Base-by-base conservation (phyloP, 2,797 vertebrate genomes). In the Spea hammondii region DNA sequence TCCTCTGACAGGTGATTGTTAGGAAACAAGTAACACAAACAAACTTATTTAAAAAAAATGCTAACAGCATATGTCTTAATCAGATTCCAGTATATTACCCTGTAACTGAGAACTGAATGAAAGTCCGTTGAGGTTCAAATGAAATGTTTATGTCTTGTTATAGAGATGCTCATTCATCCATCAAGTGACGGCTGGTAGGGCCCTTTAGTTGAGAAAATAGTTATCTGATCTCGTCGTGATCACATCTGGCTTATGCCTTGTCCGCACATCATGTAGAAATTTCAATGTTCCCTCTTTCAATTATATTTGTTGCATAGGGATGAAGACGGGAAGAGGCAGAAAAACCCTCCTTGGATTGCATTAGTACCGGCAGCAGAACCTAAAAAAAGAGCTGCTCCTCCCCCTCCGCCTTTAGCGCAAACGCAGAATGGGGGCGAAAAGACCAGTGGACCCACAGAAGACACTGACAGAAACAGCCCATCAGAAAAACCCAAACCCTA, bases 321-420 rank as follows among this genome's bases (percentile, higher is more conserved):
- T 0, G 86, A 85, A 76, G 54, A 83, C 32, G 81, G 83, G 55
- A 72, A n/a, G 0, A 88, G 83, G 83, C 73, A 83, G 60, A 98
- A 96, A 90, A 95, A 98, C 79, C 98, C 97, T 3, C 98, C 97
- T 0, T 99, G 98, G 98, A 94, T 99, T 82, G 87, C 93, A 3
- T 91, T 99, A 86, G 98, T 99, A 82, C 95, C 96, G 81, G 90
- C 92, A 72, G 95, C 98, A 83, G 4, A 93, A 80, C 96, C 91
- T 91, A 99, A 94, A 92, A 98, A 95, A 89, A 94, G 92, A 60
- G 93, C 97, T 80, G 86, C 89, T 0, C 86, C 70, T 0, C 95
- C 94, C 47, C 93, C 93, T 0, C 74, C 84, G 65, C 74, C 79
- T 17, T 83, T 87, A 88, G 81, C 85, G 11, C 84, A 87, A 48